Percentiles rank a stretch among this genome's conserved stretches.
phyloP scores from a whole-genome alignment of 1,140 invertebrate genomes.

The Drosophila micromelanica region DNA sequence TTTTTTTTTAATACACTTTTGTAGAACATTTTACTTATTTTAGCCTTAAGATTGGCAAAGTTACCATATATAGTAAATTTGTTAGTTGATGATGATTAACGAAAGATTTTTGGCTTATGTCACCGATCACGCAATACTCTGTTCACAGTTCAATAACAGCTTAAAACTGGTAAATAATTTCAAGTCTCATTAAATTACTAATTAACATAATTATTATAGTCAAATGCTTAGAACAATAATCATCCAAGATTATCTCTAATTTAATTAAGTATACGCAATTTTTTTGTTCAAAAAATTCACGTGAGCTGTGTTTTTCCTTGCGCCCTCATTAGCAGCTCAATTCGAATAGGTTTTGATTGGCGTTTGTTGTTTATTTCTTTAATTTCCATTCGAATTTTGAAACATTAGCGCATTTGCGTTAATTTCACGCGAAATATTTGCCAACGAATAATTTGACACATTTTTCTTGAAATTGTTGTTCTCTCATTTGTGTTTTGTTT shows the following conservation, averaged over 20 bases:
- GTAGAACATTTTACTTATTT: too few relatives aligned
- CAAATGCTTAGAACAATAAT: background rate
- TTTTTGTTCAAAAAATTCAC: background rate
- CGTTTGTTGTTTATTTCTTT: background rate
- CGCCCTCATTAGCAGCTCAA: slow-evolving; percentile 31
- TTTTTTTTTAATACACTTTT: too few relatives aligned
- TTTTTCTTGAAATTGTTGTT: slow-evolving; percentile 12
- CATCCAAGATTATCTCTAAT: slow-evolving; percentile 12
- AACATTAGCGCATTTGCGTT: slow-evolving; percentile 34
- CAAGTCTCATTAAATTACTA: too few relatives aligned
- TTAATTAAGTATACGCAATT: background rate
- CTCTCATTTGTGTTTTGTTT: slow-evolving; percentile 5
- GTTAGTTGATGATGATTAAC: too few relatives aligned
- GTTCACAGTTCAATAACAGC: too few relatives aligned
- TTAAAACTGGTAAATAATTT: too few relatives aligned
- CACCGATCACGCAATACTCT: too few relatives aligned
- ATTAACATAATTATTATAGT: too few relatives aligned
- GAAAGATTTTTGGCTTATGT: too few relatives aligned
- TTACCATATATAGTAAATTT: too few relatives aligned
- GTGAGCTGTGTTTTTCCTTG: slow-evolving; percentile 26
- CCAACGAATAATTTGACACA: slow-evolving; percentile 16
- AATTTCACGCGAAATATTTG: slow-evolving; percentile 42
- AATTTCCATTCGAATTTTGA: slow-evolving; percentile 6
- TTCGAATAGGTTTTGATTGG: slow-evolving; percentile 24
- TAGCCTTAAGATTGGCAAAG: too few relatives aligned